phyloP scores from a whole-genome alignment of 2,113 vertebrate species.

The Zingel zingel region DNA sequence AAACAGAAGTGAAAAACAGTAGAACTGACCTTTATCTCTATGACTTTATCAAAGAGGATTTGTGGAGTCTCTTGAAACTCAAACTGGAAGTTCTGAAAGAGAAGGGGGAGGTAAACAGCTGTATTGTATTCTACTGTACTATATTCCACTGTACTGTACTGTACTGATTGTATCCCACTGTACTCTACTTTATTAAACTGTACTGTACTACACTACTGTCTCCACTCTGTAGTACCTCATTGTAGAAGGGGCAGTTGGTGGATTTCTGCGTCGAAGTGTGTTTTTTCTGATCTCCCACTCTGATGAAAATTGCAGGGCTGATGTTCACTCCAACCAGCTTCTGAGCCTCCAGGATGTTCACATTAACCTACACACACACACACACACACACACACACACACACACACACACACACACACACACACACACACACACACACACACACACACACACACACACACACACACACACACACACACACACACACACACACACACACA shows the following conservation, averaged over 20 bases:
- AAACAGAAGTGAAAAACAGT: neutral
- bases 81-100: slow-evolving; percentile 92
- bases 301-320: slow-evolving; percentile 91
- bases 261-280: slow-evolving; percentile 89
- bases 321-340: slow-evolving; percentile 95
- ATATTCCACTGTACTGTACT: neutral
- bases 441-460: neutral
- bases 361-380: slow-evolving; percentile 83
- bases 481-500: neutral
- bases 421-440: neutral
- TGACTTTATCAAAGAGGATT: slow-evolving; percentile 91
- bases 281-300: slow-evolving; percentile 89
- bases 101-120: neutral
- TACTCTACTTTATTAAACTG: neutral
- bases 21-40: slow-evolving; percentile 89
- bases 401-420: neutral
- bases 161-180: neutral
- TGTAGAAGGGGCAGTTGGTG: slow-evolving; percentile 77
- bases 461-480: neutral
- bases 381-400: neutral
- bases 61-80: slow-evolving; percentile 91
- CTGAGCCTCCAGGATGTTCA: slow-evolving; percentile 94
- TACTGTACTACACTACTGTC: neutral
- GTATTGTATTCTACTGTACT: neutral
- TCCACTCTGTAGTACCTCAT: slow-evolving; percentile 61